These are phyloP conservation scores for Danio tinwini DNA, from an alignment of 2,797 vertebrate genomes.

Conservation along the genomic window DNA sequence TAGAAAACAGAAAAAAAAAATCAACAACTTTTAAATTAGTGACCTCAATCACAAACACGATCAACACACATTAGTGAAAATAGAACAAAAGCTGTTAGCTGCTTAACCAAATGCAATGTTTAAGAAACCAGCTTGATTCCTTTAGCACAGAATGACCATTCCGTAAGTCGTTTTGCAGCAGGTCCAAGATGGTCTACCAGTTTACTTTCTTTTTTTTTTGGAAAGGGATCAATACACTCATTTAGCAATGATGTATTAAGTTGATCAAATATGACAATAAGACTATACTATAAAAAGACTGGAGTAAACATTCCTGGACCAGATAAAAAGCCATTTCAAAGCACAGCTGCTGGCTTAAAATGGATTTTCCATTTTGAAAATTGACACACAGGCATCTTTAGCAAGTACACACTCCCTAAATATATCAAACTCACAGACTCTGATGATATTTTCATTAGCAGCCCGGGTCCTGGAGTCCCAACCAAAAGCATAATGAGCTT, in stretches of 20 bases:
- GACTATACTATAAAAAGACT: background rate
- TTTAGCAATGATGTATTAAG: background rate
- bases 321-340: background rate
- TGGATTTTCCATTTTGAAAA: conserved; percentile 10
- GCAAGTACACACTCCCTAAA: conserved; percentile 51
- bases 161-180: background rate
- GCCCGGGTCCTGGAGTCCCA: conserved; percentile 96
- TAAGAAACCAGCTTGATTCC: background rate
- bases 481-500: conserved; percentile 99
- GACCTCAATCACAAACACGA: background rate
- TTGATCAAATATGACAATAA: background rate
- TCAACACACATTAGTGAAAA: conserved; percentile 1
- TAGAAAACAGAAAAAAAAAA: background rate
- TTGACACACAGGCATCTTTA: conserved; percentile 43
- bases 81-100: background rate
- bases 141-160: background rate
- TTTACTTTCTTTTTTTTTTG: background rate
- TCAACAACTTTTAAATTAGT: background rate
- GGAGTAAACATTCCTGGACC: background rate
- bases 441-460: conserved; percentile 99
- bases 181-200: background rate
- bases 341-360: conserved; percentile 10
- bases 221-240: background rate
- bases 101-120: background rate
- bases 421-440: conserved; percentile 93